Evolutionary conservation across 1,140 invertebrate genomes (phyloP).

Genomic region (Heliothis virescens): DNA sequence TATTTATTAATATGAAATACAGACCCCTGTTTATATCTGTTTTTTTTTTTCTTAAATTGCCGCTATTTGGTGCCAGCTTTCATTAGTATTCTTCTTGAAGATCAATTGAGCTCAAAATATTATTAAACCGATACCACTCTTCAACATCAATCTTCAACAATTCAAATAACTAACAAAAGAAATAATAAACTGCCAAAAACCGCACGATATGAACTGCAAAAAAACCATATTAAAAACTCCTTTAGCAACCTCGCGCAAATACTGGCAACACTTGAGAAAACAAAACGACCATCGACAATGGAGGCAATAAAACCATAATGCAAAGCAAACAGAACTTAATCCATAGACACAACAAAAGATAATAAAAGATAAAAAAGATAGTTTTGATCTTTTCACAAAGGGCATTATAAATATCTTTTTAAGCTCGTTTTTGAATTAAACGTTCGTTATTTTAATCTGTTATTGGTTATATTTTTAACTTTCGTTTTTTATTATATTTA

Average conservation of each 20-base stretch:
- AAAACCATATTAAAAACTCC: slow-evolving; percentile 14
- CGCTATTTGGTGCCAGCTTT: too few relatives aligned
- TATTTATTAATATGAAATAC: too few relatives aligned
- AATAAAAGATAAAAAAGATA: too few relatives aligned
- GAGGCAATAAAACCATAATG: slow-evolving; percentile 28
- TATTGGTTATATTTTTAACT: slow-evolving; percentile 5
- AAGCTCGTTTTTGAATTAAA: slow-evolving; percentile 34
- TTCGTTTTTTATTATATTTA: not conserved
- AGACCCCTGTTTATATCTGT: too few relatives aligned
- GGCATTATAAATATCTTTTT: slow-evolving; percentile 3
- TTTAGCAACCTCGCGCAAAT: slow-evolving; percentile 8
- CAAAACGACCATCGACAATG: slow-evolving; percentile 24
- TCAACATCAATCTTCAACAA: not conserved
- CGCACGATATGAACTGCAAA: not conserved
- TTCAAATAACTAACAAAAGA: not conserved
- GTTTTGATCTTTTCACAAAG: slow-evolving; percentile 26
- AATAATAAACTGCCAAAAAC: slow-evolving; percentile 2
- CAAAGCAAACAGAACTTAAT: slow-evolving; percentile 30
- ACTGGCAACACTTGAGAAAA: slow-evolving; percentile 40
- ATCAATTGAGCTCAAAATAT: not conserved
- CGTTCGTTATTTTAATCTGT: not conserved
- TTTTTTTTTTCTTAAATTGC: too few relatives aligned
- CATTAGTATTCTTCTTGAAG: not conserved
- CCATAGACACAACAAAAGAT: slow-evolving; percentile 25
- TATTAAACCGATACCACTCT: not conserved